A percentile compares a stretch with the other conserved stretches of the same genome.
phyloP scores from a whole-genome alignment of 2,113 vertebrate genomes.

The Podiceps cristatus region DNA sequence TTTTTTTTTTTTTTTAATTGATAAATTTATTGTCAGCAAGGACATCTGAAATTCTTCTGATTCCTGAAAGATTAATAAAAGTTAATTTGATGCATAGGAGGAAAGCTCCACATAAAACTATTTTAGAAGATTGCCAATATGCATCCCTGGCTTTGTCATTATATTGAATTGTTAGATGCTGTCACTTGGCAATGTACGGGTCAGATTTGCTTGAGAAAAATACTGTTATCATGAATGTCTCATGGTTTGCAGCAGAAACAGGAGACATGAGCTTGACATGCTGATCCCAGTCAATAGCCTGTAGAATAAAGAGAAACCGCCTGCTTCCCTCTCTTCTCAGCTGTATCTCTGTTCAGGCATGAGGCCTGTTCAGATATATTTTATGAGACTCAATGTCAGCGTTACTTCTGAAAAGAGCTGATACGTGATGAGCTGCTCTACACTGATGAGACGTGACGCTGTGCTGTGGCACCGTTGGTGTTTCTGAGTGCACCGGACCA shows the following conservation, averaged over 20 bases:
- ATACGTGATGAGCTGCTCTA: background rate
- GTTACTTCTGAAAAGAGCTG: background rate
- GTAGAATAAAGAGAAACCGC: background rate
- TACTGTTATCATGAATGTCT: background rate
- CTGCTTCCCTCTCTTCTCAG: background rate
- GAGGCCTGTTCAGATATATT: background rate
- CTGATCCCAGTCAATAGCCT: background rate
- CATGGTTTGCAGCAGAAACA: background rate
- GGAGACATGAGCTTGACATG: background rate
- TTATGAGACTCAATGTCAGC: background rate
- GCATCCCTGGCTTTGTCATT: background rate
- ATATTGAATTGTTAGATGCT: background rate
- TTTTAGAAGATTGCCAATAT: background rate
- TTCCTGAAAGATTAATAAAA: background rate
- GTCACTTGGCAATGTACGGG: background rate
- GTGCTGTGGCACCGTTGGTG: background rate
- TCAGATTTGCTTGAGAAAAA: background rate
- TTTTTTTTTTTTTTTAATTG: background rate
- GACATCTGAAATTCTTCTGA: background rate
- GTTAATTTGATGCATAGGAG: background rate
- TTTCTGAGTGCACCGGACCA: background rate
- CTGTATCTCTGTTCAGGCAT: background rate
- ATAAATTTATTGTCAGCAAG: background rate
- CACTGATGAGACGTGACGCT: background rate
- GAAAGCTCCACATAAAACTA: background rate